These are phyloP conservation scores for Callospermophilus lateralis DNA, from an alignment of 2,113 vertebrate species.

Conservation along the genomic window DNA sequence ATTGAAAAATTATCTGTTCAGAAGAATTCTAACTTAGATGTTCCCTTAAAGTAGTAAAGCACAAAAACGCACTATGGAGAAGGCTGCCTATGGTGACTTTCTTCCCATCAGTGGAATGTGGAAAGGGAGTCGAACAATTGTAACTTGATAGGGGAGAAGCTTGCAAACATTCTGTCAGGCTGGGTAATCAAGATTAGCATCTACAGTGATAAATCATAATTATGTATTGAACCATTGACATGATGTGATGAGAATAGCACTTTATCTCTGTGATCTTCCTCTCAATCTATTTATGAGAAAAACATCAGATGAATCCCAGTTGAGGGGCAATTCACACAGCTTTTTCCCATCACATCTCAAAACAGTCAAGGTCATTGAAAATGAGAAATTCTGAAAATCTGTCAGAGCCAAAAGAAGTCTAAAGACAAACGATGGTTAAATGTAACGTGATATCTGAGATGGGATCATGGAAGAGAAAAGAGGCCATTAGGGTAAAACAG, in stretches of 20 bases:
- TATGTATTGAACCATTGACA: not conserved
- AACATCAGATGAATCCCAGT: not conserved
- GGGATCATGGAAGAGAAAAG: not conserved
- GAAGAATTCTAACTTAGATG: not conserved
- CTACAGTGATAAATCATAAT: conserved; percentile 12
- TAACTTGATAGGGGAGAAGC: not conserved
- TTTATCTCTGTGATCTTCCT: not conserved
- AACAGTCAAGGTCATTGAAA: not conserved
- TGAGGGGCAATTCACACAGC: not conserved
- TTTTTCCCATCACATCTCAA: not conserved
- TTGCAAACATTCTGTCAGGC: not conserved
- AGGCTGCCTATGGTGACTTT: not conserved
- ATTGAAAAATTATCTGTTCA: not conserved
- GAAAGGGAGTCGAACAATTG: not conserved
- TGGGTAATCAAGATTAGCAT: not conserved
- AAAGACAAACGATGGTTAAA: not conserved
- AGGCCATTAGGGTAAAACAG: not conserved
- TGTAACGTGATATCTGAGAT: not conserved
- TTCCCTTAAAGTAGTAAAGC: not conserved
- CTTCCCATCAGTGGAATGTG: not conserved
- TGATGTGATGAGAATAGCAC: not conserved
- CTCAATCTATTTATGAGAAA: not conserved
- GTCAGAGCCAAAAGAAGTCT: not conserved
- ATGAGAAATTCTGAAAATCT: not conserved
- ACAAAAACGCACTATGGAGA: not conserved